These are phyloP conservation scores for Trogon melanurus DNA, from an alignment of 2,113 vertebrate genomes.

Conservation along the genomic window DNA sequence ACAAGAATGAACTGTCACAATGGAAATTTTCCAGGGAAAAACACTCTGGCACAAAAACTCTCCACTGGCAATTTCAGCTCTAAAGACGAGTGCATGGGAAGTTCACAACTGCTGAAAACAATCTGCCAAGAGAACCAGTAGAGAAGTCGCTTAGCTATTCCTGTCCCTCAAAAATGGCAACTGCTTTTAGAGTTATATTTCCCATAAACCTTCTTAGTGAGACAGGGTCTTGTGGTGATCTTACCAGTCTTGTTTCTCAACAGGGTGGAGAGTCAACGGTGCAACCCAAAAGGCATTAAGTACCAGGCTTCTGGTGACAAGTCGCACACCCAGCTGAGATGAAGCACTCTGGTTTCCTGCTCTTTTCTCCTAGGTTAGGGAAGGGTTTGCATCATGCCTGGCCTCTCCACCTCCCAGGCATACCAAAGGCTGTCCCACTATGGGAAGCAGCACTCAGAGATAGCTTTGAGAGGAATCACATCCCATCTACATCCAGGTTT, in stretches of 20 bases:
- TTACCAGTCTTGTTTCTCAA: not conserved
- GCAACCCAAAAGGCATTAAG: not conserved
- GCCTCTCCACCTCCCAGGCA: not conserved
- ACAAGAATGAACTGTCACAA: not conserved
- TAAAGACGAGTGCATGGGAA: not conserved
- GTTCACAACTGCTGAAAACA: not conserved
- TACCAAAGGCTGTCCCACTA: not conserved
- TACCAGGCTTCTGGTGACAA: not conserved
- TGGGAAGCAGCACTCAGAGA: not conserved
- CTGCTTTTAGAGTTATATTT: not conserved
- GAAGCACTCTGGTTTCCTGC: not conserved
- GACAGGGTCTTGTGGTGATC: not conserved
- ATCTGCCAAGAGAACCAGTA: not conserved
- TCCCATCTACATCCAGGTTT: not conserved
- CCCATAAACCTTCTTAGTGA: not conserved
- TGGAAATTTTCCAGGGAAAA: not conserved
- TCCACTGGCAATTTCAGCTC: not conserved
- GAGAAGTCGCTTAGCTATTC: not conserved
- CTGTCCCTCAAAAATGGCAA: not conserved
- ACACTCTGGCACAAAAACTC: not conserved
- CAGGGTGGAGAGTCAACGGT: not conserved
- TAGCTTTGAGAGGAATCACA: not conserved
- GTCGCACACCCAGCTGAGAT: not conserved
- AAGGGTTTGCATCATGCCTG: not conserved
- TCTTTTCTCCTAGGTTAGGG: not conserved